Evolutionary conservation across 1,140 invertebrate species (phyloP).

Genomic region (Tachypleus tridentatus): DNA sequence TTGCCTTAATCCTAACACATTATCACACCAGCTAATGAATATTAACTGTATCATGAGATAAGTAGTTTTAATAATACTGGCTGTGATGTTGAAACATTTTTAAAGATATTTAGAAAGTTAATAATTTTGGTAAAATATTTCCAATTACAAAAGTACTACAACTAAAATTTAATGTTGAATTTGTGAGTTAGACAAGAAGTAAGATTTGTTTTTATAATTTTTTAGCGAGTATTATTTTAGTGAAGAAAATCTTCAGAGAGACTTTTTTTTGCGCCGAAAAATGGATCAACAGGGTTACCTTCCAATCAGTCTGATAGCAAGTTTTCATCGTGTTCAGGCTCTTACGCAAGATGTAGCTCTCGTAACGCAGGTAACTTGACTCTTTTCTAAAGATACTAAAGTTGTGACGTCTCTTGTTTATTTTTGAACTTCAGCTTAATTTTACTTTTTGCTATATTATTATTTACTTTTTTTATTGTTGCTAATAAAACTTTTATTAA

Average conservation of each 20-base stretch:
- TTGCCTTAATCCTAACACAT: too few relatives aligned
- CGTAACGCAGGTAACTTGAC: conserved; percentile 43
- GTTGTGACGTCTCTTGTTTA: conserved; percentile 6
- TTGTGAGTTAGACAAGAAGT: too few relatives aligned
- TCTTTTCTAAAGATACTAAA: conserved; percentile 20
- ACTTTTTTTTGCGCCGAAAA: conserved; percentile 91
- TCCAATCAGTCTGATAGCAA: conserved; percentile 82
- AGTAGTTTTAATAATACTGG: too few relatives aligned
- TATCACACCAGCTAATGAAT: too few relatives aligned
- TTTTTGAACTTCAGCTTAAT: conserved; percentile 3
- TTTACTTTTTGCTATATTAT: too few relatives aligned
- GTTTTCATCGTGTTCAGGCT: conserved; percentile 83
- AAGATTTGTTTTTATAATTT: conserved; percentile 27
- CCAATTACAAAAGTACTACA: neutral
- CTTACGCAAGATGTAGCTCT: conserved; percentile 71
- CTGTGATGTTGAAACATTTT: too few relatives aligned
- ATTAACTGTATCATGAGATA: too few relatives aligned
- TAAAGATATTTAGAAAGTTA: too few relatives aligned
- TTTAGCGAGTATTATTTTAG: conserved; percentile 98
- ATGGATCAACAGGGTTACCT: conserved; percentile 92
- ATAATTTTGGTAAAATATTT: too few relatives aligned
- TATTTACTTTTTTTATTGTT: too few relatives aligned
- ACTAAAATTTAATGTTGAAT: conserved; percentile 11
- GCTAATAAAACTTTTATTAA: too few relatives aligned
- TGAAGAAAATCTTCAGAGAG: conserved; percentile 86